Base-by-base conservation (phyloP, 1,140 invertebrate species). In the Mesaphorura yosii region DNA sequence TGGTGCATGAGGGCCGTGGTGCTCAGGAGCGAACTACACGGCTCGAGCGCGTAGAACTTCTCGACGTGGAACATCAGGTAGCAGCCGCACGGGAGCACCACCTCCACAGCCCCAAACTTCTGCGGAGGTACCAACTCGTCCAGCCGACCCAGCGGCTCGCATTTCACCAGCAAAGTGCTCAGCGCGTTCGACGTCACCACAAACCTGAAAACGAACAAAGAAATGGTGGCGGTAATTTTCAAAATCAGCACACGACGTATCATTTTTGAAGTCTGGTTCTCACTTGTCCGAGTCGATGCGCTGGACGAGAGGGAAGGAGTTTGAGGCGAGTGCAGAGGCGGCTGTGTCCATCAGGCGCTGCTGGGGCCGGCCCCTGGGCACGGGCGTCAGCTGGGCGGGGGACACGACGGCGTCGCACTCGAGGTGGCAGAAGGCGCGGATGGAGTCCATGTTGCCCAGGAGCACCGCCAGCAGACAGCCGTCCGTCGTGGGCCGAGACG, bases 41-140 rank as follows among this genome's bases (percentile, higher is more conserved):
- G 57, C 26, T 19, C 22, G 27, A 46, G 34, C 1, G 55, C 25
- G 12, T 57, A 47, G 19, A 34, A 57, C 27, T 17, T 57, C 20
- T 53, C 37, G 0, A 29, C 23, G 27, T 57, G 55, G 23, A 48
- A 53, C 26, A 29, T 52, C 25, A 57, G 34, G 23, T 54, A 49
- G 25, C 57, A 58, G 5, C 38, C 34, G 23, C 57, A 58, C 0
- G 51, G 37, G 14, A 58, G 27, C 6, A 42, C 51, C 17, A 58
- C 41, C 37, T 58, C 57, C 2, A 54, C 42, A 1, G 47, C 48
- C 14, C 57, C 57, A n/a, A 31, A 58, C 12, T 53, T 38, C 37
- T 58, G 57, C 3, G 41, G 48, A 14, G 47, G 40, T 20, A 58
- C 49, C 51, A 58, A 51, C 48, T 46, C 34, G 19, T 58, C 57